phyloP scores from a whole-genome alignment of 1,140 invertebrate genomes.

The Zaprionus ghesquierei region DNA sequence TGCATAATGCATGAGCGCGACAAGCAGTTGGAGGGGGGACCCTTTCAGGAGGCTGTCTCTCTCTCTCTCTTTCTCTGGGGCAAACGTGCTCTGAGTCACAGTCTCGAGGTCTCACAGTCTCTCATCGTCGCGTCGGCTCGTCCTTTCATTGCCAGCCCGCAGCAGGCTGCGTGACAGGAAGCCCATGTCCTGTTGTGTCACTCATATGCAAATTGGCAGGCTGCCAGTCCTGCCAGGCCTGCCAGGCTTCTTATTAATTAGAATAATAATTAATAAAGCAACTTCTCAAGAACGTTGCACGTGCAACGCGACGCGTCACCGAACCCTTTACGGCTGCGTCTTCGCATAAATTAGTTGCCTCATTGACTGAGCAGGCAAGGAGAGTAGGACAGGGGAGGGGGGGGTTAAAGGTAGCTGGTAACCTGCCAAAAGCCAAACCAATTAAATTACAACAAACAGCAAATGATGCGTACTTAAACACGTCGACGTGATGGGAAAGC shows the following conservation, averaged over 20 bases:
- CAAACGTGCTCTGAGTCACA: constrained; percentile 47
- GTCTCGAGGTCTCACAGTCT: too few relatives aligned
- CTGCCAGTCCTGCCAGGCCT: constrained; percentile 29
- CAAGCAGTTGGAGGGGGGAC: background rate
- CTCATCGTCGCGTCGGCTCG: constrained; percentile 20
- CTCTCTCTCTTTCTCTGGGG: constrained; percentile 21
- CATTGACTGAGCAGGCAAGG: constrained; percentile 31
- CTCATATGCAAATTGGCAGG: constrained; percentile 79
- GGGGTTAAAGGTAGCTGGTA: constrained; percentile 27
- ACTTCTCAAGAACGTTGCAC: constrained; percentile 60
- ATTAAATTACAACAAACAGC: constrained; percentile 76
- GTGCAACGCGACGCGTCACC: too few relatives aligned
- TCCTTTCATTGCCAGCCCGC: constrained; percentile 46
- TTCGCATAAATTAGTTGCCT: constrained; percentile 70
- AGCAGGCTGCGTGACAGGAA: constrained; percentile 65
- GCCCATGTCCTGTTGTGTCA: constrained; percentile 80
- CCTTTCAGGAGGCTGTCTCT: constrained; percentile 22
- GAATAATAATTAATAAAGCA: constrained; percentile 82
- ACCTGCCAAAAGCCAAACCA: constrained; percentile 64
- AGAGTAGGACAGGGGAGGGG: background rate
- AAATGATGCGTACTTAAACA: constrained; percentile 81
- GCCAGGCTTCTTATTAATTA: constrained; percentile 73
- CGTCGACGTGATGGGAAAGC: constrained; percentile 70
- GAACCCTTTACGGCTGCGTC: background rate
- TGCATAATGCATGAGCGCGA: constrained; percentile 71